phyloP scores from a whole-genome alignment of 2,113 vertebrate species.

The Cinclus mexicanus region DNA sequence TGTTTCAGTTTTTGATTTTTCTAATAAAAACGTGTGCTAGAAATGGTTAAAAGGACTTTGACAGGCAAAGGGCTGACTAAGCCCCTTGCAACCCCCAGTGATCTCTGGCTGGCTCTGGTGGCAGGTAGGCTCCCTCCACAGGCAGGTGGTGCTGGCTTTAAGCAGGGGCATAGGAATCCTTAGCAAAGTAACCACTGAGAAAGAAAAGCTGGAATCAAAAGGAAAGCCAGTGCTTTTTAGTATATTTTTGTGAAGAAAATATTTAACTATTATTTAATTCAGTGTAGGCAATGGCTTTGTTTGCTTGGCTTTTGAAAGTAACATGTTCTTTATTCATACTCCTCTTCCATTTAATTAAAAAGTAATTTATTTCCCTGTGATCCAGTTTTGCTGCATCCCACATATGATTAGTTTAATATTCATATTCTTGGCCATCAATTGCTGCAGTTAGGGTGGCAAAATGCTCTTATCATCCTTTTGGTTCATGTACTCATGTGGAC shows the following conservation, averaged over 20 bases:
- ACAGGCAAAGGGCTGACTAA: not conserved
- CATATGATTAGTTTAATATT: not conserved
- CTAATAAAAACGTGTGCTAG: not conserved
- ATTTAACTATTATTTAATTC: not conserved
- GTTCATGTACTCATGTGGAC: not conserved
- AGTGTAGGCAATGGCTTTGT: not conserved
- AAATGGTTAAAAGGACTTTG: not conserved
- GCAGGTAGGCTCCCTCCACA: not conserved
- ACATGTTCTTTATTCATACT: not conserved
- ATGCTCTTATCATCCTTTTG: not conserved
- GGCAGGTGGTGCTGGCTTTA: not conserved
- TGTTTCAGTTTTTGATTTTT: not conserved
- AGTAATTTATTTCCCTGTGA: not conserved
- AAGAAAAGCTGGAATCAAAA: not conserved
- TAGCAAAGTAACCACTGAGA: not conserved
- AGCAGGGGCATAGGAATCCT: not conserved
- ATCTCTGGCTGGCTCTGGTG: not conserved
- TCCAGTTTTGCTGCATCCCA: not conserved
- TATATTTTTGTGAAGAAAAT: not conserved
- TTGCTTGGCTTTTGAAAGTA: not conserved
- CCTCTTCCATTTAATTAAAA: not conserved
- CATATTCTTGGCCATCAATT: not conserved
- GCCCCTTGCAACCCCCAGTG: not conserved
- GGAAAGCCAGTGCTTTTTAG: not conserved
- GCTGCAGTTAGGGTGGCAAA: not conserved